A percentile compares a stretch with the other conserved stretches of the same genome.
Conservation (phyloP, 2,113 vertebrate species). For the western clawed frog (Xenopus tropicalis) region UCB_Xtro_10.0 CM004450.2:39659501-39660000, state of each 20-base stretch:
- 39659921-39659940: conserved; percentile 8
- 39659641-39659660: conserved; percentile 23
- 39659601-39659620: conserved; percentile 28
- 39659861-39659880: neutral
- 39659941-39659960: conserved; percentile 27
- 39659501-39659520: conserved; percentile 41
- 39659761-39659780: neutral
- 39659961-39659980: conserved; percentile 2
- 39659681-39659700: neutral
- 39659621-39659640: conserved; percentile 18
- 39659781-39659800: neutral
- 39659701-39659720: neutral
- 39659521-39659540: conserved; percentile 41
- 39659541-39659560: conserved; percentile 37
- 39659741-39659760: neutral
- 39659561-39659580: conserved; percentile 37
- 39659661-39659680: neutral
- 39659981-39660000: neutral
- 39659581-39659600: conserved; percentile 19
- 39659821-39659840: neutral
- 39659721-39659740: neutral
- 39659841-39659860: neutral
- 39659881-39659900: neutral
- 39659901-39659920: conserved; percentile 4
- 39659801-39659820: neutral